Evolutionary conservation across 2,113 vertebrate genomes (phyloP), one percentile per base, ranked within the genome.

Genomic region (Trematocara stigmaticum): DNA sequence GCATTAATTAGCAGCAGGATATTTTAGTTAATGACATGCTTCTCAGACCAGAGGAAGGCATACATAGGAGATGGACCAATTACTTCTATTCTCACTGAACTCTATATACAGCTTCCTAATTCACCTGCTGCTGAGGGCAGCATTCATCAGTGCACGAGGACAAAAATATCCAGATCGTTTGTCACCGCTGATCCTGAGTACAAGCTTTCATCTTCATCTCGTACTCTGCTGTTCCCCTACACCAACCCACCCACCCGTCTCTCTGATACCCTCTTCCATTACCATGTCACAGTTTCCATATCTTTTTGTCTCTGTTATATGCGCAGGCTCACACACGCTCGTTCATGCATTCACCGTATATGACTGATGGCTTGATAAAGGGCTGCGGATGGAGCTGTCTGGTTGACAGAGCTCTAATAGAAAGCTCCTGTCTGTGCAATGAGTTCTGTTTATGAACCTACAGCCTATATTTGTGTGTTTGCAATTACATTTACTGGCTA

Each of bases 131-230:
- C 88, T 83, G 81, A 89, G 61, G 87, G 84, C 56, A 16, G 81
- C 88, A 94, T 96, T 94, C 6, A 91, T 95, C 95, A 94, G 18
- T 13, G 20, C 3, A 20, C 2, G 6, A 71, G 92, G 84, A 91
- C 85, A 51, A 93, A 96, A 95, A 94, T 96, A 94, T 89, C 89
- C 90, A 85, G 86, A 87, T 88, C 92, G 64, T 96, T 96, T 95
- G 90, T 95, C 96, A 95, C 82, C 79, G 20, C 80, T 93, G 86
- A 92, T 94, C 71, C 86, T n/a, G 10, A 47, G 34, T 91, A 89
- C 88, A 82, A 92, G 55, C 84, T 88, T 69, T 86, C 88, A 89
- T 94, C 87, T 89, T 93, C 78, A 81, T 90, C 90, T 87, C 79
- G 31, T 38, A 79, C 55, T 82, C 71, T 45, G 35, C 82, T 79